Evolutionary conservation across 2,113 vertebrate species (phyloP), one percentile per base, ranked within the genome.

Genomic region (Sminthopsis crassicaudata): DNA sequence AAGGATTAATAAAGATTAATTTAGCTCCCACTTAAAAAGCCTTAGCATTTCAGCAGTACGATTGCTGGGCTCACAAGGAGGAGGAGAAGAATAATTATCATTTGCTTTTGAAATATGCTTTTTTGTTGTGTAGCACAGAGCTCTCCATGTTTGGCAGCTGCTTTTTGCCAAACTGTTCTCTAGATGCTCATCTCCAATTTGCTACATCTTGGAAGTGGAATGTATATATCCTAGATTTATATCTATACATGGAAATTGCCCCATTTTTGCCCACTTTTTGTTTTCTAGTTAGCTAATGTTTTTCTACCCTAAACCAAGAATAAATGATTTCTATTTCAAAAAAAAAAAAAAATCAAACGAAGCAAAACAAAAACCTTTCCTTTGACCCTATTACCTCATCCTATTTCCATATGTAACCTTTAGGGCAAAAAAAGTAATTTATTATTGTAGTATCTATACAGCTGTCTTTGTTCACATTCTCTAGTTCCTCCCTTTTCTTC

Each of bases 1-100:
- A 98, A 98, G 98, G 97, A 99, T 98, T 98, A 99, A 98, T 99
- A 98, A 97, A 98, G 98, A 98, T 98, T 98, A 98, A 98, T 98
- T 98, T 98, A 97, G 92, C 67, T 97, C 60, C 96, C 98, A 97
- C 98, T 98, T 98, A 98, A 96, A 97, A 98, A 96, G 89, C 42
- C 46, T 19, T 95, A 95, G 89, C 95, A 53, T 97, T 97, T 97
- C 92, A 95, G 91, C 95, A 96, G 55, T 93, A 93, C n/a, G 90
- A 94, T 94, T 93, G 94, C 93, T 91, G 93, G 95, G 89, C 92
- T 95, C 94, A 90, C 54, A 14, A 67, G 57, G 30, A 67, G 57
- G 95, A 50, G 92, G 94, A 67, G 42, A 76, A 95, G 90, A 97
- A 96, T 96, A 96, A 97, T 97, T 97, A 94, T 96, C 95, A 96